These are phyloP conservation scores for Pipra filicauda DNA, from an alignment of 2,113 vertebrate species.

Conservation along the genomic window DNA sequence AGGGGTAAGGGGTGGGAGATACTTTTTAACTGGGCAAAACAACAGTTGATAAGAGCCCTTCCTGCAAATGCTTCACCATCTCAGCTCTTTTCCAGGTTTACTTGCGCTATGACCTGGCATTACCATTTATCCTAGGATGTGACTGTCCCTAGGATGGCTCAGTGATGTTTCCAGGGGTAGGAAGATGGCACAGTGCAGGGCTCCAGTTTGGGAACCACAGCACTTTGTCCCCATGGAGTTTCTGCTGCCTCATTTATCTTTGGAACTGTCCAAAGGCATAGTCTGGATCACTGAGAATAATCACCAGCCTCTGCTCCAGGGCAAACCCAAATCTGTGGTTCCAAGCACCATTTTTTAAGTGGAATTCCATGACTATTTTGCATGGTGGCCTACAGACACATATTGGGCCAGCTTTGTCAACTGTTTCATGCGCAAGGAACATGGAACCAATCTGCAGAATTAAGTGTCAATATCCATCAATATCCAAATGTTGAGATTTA, in stretches of 20 bases:
- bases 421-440: not conserved
- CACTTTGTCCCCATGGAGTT: not conserved
- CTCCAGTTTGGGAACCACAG: not conserved
- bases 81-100: not conserved
- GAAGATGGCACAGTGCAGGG: accelerated
- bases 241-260: not conserved
- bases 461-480: not conserved
- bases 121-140: too few species aligned
- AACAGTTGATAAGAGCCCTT: not conserved
- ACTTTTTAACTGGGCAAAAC: not conserved
- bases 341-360: not conserved
- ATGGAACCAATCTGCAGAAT: not conserved
- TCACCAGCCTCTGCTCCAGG: not conserved
- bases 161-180: not conserved
- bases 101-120: not conserved
- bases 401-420: not conserved
- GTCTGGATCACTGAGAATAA: not conserved
- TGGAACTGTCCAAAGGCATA: not conserved
- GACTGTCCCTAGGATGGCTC: not conserved
- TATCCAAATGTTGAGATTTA: not conserved
- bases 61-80: not conserved
- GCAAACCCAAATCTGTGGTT: not conserved
- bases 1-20: not conserved
- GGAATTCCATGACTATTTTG: not conserved
- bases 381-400: not conserved